A percentile compares a stretch with the other conserved stretches of the same genome.
Conservation (phyloP, 2,113 vertebrate genomes). For the Struthidea cinerea region DNA sequence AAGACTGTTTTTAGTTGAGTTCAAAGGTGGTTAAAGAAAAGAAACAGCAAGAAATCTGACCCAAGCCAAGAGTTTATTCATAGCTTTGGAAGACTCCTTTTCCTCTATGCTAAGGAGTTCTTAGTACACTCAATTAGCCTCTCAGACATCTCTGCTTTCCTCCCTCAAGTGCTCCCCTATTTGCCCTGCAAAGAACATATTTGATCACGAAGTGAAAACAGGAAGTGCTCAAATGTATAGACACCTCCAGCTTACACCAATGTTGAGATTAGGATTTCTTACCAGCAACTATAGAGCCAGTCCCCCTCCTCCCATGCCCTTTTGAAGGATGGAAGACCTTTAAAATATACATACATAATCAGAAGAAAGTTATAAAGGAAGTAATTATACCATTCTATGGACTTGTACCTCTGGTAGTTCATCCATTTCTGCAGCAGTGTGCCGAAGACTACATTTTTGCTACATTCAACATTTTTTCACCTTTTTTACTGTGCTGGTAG, state of each 20-base stretch:
- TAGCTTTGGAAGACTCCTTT: constrained; percentile 70
- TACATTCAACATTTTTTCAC: not conserved
- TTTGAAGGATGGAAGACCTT: constrained; percentile 35
- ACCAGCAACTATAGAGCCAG: not conserved
- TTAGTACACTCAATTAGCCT: constrained; percentile 84
- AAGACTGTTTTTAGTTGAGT: constrained; percentile 79
- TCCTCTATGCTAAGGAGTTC: constrained; percentile 77
- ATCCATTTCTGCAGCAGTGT: not conserved
- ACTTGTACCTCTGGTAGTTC: constrained; percentile 43
- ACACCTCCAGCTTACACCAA: constrained; percentile 74
- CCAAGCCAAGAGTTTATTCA: constrained; percentile 67
- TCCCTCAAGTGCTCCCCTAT: constrained; percentile 78
- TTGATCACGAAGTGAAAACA: constrained; percentile 88
- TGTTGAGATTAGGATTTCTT: constrained; percentile 62
- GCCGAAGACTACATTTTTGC: not conserved
- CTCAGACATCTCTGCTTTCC: constrained; percentile 78
- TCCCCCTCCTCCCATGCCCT: not conserved
- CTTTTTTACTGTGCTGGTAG: not conserved
- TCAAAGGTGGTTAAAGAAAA: constrained; percentile 77
- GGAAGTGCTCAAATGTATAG: constrained; percentile 90
- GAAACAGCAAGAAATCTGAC: constrained; percentile 73
- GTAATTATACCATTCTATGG: constrained; percentile 33
- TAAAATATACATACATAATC: constrained; percentile 38
- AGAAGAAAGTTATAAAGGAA: constrained; percentile 53
- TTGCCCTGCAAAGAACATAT: constrained; percentile 85